Percentiles rank a stretch among this genome's conserved stretches.
Conservation (phyloP, 2,888 invertebrate genomes). For the Bembecia ichneumoniformis region DNA sequence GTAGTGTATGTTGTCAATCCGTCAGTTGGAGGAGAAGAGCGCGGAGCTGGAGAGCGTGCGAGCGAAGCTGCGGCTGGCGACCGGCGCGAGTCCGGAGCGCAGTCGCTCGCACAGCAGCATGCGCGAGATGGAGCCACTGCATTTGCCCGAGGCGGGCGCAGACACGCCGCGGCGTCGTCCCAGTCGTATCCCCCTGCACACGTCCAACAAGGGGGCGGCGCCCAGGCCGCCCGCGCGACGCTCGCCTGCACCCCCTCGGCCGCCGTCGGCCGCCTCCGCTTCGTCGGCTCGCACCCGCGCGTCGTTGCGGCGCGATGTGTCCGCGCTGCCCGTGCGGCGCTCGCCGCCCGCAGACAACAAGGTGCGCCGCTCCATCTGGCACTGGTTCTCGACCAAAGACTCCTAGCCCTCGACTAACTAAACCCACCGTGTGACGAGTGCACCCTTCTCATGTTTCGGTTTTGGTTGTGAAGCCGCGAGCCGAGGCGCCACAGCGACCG, state of each 20-base stretch:
- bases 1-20: too few species aligned
- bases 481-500: slow-evolving; percentile 19
- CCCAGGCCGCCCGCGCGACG: slow-evolving; percentile 70
- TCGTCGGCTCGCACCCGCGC: slow-evolving; percentile 15
- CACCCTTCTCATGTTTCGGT: slow-evolving; percentile 27
- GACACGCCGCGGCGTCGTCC: slow-evolving; percentile 66
- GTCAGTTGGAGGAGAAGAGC: slow-evolving; percentile 84
- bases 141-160: slow-evolving; percentile 70
- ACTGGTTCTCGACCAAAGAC: slow-evolving; percentile 71
- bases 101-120: slow-evolving; percentile 39
- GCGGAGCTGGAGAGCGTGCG: slow-evolving; percentile 88
- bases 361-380: slow-evolving; percentile 84
- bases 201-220: slow-evolving; percentile 67
- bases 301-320: slow-evolving; percentile 26
- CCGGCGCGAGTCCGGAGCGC: slow-evolving; percentile 55
- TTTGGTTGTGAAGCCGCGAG: slow-evolving; percentile 17
- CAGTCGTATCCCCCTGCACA: slow-evolving; percentile 80
- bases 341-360: slow-evolving; percentile 68
- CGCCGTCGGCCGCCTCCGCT: slow-evolving; percentile 13
- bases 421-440: slow-evolving; percentile 43
- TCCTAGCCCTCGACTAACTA: slow-evolving; percentile 9
- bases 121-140: slow-evolving; percentile 61
- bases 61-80: slow-evolving; percentile 82
- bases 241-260: slow-evolving; percentile 58
- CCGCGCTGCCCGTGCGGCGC: slow-evolving; percentile 42